Percentiles rank a stretch among this genome's conserved stretches.
phyloP scores from a whole-genome alignment of 2,888 invertebrate genomes.

The Agonopterix alstromeriana region DNA sequence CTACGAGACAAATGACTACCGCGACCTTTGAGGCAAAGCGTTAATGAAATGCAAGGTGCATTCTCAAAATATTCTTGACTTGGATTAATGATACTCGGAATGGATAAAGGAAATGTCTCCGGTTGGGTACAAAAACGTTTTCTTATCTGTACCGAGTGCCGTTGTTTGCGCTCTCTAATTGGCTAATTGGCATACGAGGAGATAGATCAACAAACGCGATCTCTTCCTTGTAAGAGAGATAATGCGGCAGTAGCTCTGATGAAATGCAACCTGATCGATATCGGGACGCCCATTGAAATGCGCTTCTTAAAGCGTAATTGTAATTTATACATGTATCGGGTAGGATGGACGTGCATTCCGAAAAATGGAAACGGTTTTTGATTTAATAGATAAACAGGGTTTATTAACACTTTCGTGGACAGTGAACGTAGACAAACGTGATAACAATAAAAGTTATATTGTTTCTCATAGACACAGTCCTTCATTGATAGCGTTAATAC shows the following conservation, averaged over 20 bases:
- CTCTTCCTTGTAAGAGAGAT: conserved; percentile 64
- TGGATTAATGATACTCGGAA: conserved; percentile 11
- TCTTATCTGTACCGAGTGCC: conserved; percentile 43
- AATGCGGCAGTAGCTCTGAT: conserved; percentile 56
- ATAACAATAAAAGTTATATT: no score
- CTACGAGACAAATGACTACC: conserved; percentile 27
- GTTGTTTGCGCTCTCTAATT: conserved; percentile 69
- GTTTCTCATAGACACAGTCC: no score
- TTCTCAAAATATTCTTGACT: conserved; percentile 9
- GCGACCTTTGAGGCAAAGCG: conserved; percentile 11
- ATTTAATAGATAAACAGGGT: no score
- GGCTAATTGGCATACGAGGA: conserved; percentile 73
- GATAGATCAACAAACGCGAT: conserved; percentile 62
- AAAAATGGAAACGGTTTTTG: neutral
- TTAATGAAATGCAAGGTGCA: neutral
- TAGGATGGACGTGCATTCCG: neutral
- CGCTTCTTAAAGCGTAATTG: conserved; percentile 35
- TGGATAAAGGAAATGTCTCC: conserved; percentile 17
- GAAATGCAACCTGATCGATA: conserved; percentile 63
- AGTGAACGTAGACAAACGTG: no score
- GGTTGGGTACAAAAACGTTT: conserved; percentile 29
- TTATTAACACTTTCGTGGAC: no score
- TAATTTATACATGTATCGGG: neutral
- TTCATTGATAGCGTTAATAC: no score
- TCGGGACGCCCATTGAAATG: conserved; percentile 60